These are phyloP conservation scores for Coenobita brevimanus DNA, from an alignment of 1,140 invertebrate species.

Conservation along the genomic window DNA sequence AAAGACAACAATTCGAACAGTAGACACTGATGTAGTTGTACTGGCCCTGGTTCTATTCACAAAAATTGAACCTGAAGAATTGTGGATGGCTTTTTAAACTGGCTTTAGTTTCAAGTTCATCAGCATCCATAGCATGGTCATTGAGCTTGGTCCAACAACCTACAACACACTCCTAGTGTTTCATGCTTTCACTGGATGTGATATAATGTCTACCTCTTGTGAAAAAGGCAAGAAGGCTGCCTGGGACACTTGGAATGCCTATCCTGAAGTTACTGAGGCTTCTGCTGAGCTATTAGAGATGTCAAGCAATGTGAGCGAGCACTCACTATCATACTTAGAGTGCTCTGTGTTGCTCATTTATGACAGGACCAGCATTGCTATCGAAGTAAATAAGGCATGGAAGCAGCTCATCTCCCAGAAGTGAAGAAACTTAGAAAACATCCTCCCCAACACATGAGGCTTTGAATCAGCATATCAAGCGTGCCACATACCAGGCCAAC, in stretches of 20 bases:
- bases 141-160: background rate
- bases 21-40: constrained; percentile 32
- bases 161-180: background rate
- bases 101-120: background rate
- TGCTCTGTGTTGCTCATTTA: too few relatives aligned
- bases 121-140: background rate
- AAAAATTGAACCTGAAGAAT: background rate
- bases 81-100: background rate
- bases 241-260: background rate
- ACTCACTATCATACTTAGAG: too few relatives aligned
- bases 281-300: too few relatives aligned
- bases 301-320: too few relatives aligned
- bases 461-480: too few relatives aligned
- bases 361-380: too few relatives aligned
- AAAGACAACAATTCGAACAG: background rate
- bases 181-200: constrained; percentile 58
- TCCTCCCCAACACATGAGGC: too few relatives aligned
- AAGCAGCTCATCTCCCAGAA: too few relatives aligned
- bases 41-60: background rate
- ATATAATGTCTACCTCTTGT: background rate
- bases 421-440: too few relatives aligned
- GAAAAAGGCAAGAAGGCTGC: constrained; percentile 3
- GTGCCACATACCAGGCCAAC: too few relatives aligned
- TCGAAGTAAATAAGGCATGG: too few relatives aligned
- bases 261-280: background rate